Conservation (phyloP, 2,797 vertebrate genomes). For the Discoglossus pictus region DNA sequence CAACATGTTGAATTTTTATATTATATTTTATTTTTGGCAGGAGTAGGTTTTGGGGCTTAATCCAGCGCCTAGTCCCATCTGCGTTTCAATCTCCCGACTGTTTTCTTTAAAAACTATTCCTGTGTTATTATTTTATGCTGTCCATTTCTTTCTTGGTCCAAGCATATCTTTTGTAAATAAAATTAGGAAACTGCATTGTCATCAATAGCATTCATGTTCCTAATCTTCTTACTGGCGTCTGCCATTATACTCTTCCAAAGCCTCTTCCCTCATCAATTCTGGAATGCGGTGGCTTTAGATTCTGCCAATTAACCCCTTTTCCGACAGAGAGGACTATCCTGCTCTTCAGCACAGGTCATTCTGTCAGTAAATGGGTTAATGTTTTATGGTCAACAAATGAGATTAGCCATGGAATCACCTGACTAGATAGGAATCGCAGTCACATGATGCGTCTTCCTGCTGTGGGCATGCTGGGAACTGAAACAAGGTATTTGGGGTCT, state of each 20-base stretch:
- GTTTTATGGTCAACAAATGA: conserved; percentile 55
- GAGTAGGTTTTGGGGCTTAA: not conserved
- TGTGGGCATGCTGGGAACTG: conserved; percentile 45
- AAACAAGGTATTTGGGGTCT: conserved; percentile 65
- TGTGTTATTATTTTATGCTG: conserved; percentile 14
- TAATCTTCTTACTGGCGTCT: conserved; percentile 58
- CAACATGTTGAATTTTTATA: too few species aligned
- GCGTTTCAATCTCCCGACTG: conserved; percentile 18
- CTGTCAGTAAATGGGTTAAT: conserved; percentile 33
- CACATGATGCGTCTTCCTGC: conserved; percentile 54
- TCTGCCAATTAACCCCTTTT: conserved; percentile 58
- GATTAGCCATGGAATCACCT: conserved; percentile 60
- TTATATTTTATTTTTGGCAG: not conserved
- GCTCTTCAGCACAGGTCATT: conserved; percentile 7
- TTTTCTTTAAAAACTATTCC: conserved; percentile 32
- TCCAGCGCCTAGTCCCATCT: conserved; percentile 7
- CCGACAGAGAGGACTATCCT: not conserved
- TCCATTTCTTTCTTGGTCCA: conserved; percentile 37
- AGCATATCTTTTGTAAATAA: conserved; percentile 16
- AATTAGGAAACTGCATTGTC: conserved; percentile 42
- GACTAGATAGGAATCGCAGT: conserved; percentile 42
- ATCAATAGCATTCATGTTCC: conserved; percentile 47
- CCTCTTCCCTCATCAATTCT: conserved; percentile 53
- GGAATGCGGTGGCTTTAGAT: conserved; percentile 59
- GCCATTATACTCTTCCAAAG: conserved; percentile 50